phyloP scores from a whole-genome alignment of 2,888 invertebrate genomes.

The Philopedon plagiatum region DNA sequence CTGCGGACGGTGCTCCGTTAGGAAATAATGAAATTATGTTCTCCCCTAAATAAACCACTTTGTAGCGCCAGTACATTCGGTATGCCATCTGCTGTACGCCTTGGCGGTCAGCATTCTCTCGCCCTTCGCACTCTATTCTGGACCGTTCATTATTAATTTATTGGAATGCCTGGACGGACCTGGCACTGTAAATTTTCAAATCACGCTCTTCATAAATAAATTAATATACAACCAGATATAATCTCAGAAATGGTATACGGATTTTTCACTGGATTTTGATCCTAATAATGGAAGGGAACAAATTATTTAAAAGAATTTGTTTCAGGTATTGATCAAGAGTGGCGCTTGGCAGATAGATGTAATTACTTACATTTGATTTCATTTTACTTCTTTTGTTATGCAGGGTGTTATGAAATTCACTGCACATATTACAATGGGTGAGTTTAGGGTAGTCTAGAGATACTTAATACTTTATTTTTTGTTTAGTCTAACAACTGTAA shows the following conservation, averaged over 20 bases:
- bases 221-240: conserved; percentile 46
- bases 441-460: too few relatives aligned
- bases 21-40: conserved; percentile 44
- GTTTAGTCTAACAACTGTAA: too few relatives aligned
- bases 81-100: conserved; percentile 58
- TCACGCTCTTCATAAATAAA: conserved; percentile 58
- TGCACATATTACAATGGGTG: too few relatives aligned
- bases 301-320: neutral
- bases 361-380: too few relatives aligned
- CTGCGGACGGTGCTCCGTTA: conserved; percentile 37
- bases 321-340: neutral
- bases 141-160: conserved; percentile 56
- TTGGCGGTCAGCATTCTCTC: conserved; percentile 55
- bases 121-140: conserved; percentile 53
- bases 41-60: conserved; percentile 45
- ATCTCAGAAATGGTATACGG: conserved; percentile 3
- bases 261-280: neutral
- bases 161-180: conserved; percentile 52
- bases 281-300: too few relatives aligned
- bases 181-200: conserved; percentile 58
- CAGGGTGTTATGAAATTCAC: too few relatives aligned
- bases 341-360: too few relatives aligned
- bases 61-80: conserved; percentile 40
- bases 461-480: too few relatives aligned
- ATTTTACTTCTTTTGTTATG: too few relatives aligned